These are phyloP conservation scores for Allygus modestus DNA, from an alignment of 2,888 invertebrate genomes.

Conservation along the genomic window DNA sequence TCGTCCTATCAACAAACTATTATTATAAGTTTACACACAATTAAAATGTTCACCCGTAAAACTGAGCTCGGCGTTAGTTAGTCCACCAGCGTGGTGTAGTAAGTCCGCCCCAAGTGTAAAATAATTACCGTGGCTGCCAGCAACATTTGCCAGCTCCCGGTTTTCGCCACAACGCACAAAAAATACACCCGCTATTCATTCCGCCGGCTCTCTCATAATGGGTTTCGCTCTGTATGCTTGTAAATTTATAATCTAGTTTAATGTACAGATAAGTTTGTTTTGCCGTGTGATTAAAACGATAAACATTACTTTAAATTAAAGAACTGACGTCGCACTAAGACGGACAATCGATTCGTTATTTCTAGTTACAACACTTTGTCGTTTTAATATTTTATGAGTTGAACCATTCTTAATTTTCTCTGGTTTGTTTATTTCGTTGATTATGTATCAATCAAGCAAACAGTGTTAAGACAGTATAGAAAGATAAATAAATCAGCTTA, in stretches of 20 bases:
- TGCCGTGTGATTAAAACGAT: neutral
- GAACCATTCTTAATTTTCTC: too few species aligned
- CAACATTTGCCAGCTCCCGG: slow-evolving; percentile 36
- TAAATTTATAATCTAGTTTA: slow-evolving; percentile 22
- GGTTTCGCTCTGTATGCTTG: slow-evolving; percentile 16
- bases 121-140: slow-evolving; percentile 38
- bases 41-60: too few species aligned
- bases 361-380: neutral
- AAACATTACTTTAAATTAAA: neutral
- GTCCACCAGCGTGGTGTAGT: slow-evolving; percentile 18
- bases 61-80: neutral
- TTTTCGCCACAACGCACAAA: slow-evolving; percentile 44
- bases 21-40: too few species aligned
- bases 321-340: neutral
- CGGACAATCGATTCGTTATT: neutral
- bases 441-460: too few species aligned
- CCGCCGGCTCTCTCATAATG: slow-evolving; percentile 17
- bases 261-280: neutral
- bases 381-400: neutral
- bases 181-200: slow-evolving; percentile 45
- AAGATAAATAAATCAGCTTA: too few species aligned
- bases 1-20: too few species aligned
- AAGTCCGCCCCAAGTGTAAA: slow-evolving; percentile 42
- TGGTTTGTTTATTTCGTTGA: too few species aligned
- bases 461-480: too few species aligned